A percentile compares a stretch with the other conserved stretches of the same genome.
phyloP scores from a whole-genome alignment of 1,140 invertebrate species.

The Lordiphosa collinella region DNA sequence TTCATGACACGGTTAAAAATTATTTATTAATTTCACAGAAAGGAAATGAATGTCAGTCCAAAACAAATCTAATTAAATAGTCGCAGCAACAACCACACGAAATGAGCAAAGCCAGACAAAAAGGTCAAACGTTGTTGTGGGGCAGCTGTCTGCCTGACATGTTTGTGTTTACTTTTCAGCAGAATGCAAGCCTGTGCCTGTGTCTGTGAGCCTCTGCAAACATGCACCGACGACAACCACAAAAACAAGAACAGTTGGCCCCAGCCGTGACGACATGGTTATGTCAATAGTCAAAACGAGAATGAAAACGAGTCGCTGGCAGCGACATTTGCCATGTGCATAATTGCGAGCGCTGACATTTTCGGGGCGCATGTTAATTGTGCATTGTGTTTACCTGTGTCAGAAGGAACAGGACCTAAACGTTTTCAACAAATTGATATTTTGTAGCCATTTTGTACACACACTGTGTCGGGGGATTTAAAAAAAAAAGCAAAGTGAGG shows the following conservation, averaged over 20 bases:
- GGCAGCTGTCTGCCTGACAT: constrained; percentile 19
- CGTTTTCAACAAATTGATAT: constrained; percentile 45
- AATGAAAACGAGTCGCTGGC: constrained; percentile 12
- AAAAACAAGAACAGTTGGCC: constrained; percentile 3
- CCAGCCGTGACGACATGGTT: constrained; percentile 46
- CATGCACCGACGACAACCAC: no score
- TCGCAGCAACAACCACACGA: neutral
- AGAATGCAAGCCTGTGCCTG: neutral
- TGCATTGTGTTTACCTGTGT: no score
- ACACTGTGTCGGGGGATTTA: no score
- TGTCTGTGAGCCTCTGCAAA: no score
- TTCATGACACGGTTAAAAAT: constrained; percentile 23
- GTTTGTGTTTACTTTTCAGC: constrained; percentile 41
- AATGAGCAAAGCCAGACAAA: constrained; percentile 1
- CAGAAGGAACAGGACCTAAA: constrained; percentile 4
- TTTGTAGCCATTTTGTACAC: constrained; percentile 16
- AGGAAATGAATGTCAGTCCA: constrained; percentile 6
- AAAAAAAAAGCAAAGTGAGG: no score
- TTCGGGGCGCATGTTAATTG: neutral
- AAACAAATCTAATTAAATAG: constrained; percentile 8
- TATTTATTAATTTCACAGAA: constrained; percentile 47
- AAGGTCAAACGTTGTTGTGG: constrained; percentile 23
- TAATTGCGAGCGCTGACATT: constrained; percentile 41
- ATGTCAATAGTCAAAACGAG: constrained; percentile 43
- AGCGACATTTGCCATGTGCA: constrained; percentile 45